Conservation (phyloP, 2,797 vertebrate genomes). For the Cossypha polioptera region DNA sequence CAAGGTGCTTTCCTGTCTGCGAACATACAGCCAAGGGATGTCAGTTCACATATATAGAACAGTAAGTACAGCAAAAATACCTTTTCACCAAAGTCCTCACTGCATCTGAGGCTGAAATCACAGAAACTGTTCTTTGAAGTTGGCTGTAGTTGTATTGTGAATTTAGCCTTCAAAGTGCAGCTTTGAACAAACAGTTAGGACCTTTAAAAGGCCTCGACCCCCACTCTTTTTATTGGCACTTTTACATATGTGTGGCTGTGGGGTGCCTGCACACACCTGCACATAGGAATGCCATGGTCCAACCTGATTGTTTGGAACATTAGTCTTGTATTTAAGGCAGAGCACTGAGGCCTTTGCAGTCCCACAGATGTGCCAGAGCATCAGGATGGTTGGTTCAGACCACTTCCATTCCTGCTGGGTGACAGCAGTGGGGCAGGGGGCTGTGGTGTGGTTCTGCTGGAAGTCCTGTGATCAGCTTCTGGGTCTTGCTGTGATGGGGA, state of each 20-base stretch:
- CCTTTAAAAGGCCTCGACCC: neutral
- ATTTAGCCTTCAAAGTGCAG: neutral
- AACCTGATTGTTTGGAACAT: neutral
- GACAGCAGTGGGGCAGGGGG: neutral
- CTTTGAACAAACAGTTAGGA: neutral
- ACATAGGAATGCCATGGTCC: neutral
- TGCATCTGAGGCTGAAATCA: neutral
- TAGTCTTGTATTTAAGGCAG: neutral
- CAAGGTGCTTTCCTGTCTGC: neutral
- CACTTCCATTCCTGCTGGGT: neutral
- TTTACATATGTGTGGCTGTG: neutral
- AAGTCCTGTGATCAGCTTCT: neutral
- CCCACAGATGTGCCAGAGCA: accelerated
- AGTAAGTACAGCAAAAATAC: neutral
- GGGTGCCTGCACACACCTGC: accelerated
- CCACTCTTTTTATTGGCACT: neutral
- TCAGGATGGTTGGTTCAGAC: accelerated
- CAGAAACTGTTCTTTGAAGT: neutral
- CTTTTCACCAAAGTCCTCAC: accelerated
- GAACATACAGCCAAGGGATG: neutral
- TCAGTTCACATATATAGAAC: neutral
- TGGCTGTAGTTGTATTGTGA: neutral
- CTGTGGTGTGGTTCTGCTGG: neutral
- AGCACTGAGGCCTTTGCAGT: neutral
- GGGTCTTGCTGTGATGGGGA: neutral